Base-by-base conservation (phyloP, 2,797 vertebrate species). In the Phoeniculus purpureus region DNA sequence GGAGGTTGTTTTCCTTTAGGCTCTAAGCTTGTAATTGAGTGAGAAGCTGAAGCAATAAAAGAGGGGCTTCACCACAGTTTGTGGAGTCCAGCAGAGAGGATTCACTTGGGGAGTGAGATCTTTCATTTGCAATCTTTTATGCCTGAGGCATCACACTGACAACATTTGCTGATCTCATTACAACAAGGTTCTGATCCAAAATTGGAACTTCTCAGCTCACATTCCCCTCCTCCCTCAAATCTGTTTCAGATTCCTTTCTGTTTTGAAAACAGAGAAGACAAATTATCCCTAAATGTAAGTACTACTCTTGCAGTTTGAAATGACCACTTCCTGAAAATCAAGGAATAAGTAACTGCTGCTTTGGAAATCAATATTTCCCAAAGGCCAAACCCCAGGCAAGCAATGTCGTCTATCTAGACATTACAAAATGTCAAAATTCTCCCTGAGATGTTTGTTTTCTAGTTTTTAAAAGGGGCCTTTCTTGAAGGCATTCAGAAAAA, bases 171-270 rank as follows among this genome's bases (percentile, higher is more conserved):
- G 20, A 79, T 47, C 9, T 15, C 32, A 20, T 62, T 52, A 79
- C 14, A 85, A 68, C 5, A 32, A 26, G 27, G 37, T 70, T 72
- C 48, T 62, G 59, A 81, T 37, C 25, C 56, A 65, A 40, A 81
- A 74, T 14, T 22, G 22, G 58, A 88, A 81, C 9, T 91, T 81
- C 34, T 13, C 34, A 78, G 16, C 27, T 27, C 11, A 34, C 5
- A 51, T 5, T 3, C 6, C 7, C 0, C 1, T 3, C 6, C 5
- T 17, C 13, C 5, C 12, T 21, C 25, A 27, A 77, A 71, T 12
- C 9, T 50, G 40, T 19, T 82, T 80, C 60, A 74, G 54, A 87
- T 47, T 82, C 27, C 31, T 60, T 26, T 60, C 50, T 40, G 56
- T 64, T 81, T 47, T 47, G 43, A 90, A 90, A 86, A 60, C 3